Percentiles rank a stretch among this genome's conserved stretches.
These are phyloP conservation scores for Meganola albula DNA, from an alignment of 2,888 invertebrate species.

Conservation along the genomic window DNA sequence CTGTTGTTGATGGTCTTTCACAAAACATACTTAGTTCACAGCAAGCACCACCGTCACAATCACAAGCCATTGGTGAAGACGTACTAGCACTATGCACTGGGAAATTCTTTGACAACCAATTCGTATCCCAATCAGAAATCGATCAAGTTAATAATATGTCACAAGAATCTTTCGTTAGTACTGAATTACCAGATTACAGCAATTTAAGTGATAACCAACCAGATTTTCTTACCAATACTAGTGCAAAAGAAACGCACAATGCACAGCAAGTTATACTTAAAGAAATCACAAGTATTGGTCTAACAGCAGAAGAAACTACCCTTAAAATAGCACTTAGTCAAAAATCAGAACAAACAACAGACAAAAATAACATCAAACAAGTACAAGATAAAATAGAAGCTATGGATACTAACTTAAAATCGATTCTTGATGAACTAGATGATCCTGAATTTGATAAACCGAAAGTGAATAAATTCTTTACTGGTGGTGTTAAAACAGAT, in stretches of 20 bases:
- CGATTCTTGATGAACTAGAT: constrained; percentile 58
- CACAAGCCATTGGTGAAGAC: constrained; percentile 64
- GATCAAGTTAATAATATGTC: constrained; percentile 20
- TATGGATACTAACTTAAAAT: constrained; percentile 33
- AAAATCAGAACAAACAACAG: not conserved
- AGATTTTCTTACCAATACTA: no score
- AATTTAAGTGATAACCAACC: no score
- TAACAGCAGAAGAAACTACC: constrained; percentile 12
- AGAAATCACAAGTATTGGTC: constrained; percentile 11
- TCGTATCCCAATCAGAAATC: constrained; percentile 39
- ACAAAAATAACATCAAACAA: constrained; percentile 6
- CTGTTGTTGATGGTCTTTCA: constrained; percentile 71
- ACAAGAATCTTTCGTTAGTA: constrained; percentile 15
- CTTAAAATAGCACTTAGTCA: constrained; percentile 3
- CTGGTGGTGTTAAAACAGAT: constrained; percentile 24
- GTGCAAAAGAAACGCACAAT: no score
- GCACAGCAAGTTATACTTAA: constrained; percentile 7
- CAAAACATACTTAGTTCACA: constrained; percentile 62
- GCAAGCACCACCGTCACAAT: constrained; percentile 43
- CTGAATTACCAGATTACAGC: constrained; percentile 18
- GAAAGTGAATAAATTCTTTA: constrained; percentile 52
- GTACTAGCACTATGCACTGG: constrained; percentile 77
- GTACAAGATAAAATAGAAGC: constrained; percentile 16
- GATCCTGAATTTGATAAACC: constrained; percentile 47
- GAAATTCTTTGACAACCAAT: constrained; percentile 70